phyloP scores from a whole-genome alignment of 2,113 vertebrate species.

The Hassar affinis region DNA sequence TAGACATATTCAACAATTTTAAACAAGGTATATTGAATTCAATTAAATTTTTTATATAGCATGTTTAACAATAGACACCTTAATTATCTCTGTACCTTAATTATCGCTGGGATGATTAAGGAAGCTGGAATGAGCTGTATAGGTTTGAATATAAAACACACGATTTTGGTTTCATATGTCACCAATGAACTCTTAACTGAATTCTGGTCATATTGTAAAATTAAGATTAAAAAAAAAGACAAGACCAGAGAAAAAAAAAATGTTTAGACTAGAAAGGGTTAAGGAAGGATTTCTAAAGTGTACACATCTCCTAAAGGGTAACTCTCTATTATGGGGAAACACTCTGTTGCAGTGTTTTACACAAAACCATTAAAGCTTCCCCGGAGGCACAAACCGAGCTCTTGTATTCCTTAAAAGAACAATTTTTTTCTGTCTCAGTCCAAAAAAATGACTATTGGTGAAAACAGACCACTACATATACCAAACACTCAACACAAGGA shows the following conservation, averaged over 20 bases:
- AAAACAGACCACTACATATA: not conserved
- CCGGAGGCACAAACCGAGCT: not conserved
- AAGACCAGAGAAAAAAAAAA: too few species aligned
- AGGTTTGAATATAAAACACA: not conserved
- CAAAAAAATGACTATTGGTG: not conserved
- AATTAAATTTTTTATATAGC: too few species aligned
- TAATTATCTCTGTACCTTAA: not conserved
- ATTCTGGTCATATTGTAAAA: not conserved
- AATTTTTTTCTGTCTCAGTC: not conserved
- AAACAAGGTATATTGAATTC: too few species aligned
- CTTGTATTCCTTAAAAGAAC: not conserved
- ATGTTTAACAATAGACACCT: too few species aligned
- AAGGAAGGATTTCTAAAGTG: not conserved
- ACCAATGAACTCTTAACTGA: not conserved
- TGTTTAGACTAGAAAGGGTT: not conserved
- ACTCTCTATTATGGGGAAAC: not conserved
- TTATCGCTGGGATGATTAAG: not conserved
- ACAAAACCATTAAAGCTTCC: not conserved
- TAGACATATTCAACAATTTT: not conserved
- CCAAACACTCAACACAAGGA: not conserved
- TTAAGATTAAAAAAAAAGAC: too few species aligned
- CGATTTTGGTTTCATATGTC: not conserved
- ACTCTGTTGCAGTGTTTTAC: not conserved
- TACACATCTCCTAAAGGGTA: not conserved
- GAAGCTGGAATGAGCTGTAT: not conserved